A percentile compares a stretch with the other conserved stretches of the same genome.
phyloP scores from a whole-genome alignment of 2,888 invertebrate species.

The Pristionchus mayeri region DNA sequence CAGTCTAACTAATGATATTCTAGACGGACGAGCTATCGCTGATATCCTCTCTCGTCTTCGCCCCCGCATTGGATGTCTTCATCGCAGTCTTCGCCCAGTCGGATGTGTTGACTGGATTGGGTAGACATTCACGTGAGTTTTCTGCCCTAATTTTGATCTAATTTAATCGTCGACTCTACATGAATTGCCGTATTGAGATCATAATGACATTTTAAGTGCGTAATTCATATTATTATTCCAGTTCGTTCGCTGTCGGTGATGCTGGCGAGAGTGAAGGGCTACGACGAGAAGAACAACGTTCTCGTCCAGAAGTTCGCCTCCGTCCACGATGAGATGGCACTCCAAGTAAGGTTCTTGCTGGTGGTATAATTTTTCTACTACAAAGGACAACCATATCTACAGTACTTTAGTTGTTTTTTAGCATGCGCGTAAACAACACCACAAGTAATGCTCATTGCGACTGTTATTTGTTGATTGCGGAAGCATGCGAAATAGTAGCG shows the following conservation, averaged over 20 bases:
- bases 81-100: constrained; percentile 44
- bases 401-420: too few relatives aligned
- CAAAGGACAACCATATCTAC: too few relatives aligned
- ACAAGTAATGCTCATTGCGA: too few relatives aligned
- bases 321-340: constrained; percentile 40
- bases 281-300: constrained; percentile 7
- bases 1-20: background rate
- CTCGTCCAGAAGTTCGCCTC: constrained; percentile 25
- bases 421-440: too few relatives aligned
- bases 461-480: too few relatives aligned
- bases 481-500: too few relatives aligned
- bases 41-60: constrained; percentile 25
- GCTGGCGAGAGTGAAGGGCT: constrained; percentile 6
- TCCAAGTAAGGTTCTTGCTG: too few relatives aligned
- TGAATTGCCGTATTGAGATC: too few relatives aligned
- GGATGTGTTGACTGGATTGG: background rate
- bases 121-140: constrained; percentile 10
- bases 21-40: constrained; percentile 21
- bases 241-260: constrained; percentile 34
- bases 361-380: too few relatives aligned
- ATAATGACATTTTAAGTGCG: background rate
- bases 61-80: constrained; percentile 37
- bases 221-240: background rate
- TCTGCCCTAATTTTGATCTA: background rate
- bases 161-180: too few relatives aligned